Evolutionary conservation across 2,888 invertebrate genomes (phyloP), one percentile per base, ranked within the genome.

Genomic region (Ctenicera cuprea): DNA sequence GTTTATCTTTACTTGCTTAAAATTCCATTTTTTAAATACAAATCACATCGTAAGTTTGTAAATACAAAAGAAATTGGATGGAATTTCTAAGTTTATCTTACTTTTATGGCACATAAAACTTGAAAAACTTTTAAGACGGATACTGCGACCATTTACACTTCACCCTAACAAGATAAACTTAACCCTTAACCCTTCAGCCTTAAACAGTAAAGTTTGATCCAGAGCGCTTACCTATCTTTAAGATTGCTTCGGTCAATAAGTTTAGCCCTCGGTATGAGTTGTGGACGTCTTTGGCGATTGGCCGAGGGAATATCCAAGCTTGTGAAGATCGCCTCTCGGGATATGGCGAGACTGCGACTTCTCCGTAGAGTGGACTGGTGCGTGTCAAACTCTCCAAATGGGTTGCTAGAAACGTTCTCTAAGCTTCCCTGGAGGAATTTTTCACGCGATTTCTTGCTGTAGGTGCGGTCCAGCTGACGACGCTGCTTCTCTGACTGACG

Each of bases 261-360:
- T 84, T 93, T 93, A 63, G 94, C 94, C 81, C 95, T 90, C 73
- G 95, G 95, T 87, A 95, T 95, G 71, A 95, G 89, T 87, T 94
- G 94, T 64, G 93, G 93, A 81, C 94, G 89, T 83, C 92, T 90
- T 82, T 89, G 90, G 81, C 90, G 77, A 77, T 91, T 90, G 84
- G 91, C 90, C 79, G 90, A 89, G 80, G 90, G 90, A 82, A 92
- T 90, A 86, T 92, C 91, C 82, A 92, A 89, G 83, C 92, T 92
- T 81, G 91, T 91, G 87, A 91, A 93, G 52, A 93, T 91, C 87
- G 94, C 93, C 85, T 94, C 94, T 84, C 94, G 90, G 84, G 94
- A 93, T 74, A 93, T 92, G 76, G 94, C 94, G 83, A 94, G 90
- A 83, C 94, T 94, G 82, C 93, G 89, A 82, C 93, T 93, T 74